These are phyloP conservation scores for Ophion costatus DNA, from an alignment of 2,888 invertebrate species.

Conservation along the genomic window DNA sequence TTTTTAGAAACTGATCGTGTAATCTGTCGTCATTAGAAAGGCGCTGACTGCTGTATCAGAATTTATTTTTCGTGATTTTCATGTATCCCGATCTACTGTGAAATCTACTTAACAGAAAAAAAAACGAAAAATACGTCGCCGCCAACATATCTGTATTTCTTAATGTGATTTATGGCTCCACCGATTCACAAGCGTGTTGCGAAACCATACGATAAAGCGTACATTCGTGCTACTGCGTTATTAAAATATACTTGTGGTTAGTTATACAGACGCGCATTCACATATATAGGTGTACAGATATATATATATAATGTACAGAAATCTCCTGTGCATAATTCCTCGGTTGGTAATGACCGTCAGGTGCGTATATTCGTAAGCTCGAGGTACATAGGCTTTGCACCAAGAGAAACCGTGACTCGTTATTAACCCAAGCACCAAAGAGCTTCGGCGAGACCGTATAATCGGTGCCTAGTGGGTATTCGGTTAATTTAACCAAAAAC, in stretches of 20 bases:
- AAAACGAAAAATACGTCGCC: neutral
- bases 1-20: neutral
- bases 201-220: constrained; percentile 45
- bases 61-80: constrained; percentile 22
- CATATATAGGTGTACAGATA: constrained; percentile 9
- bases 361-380: constrained; percentile 59
- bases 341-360: constrained; percentile 66
- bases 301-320: constrained; percentile 42
- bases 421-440: constrained; percentile 42
- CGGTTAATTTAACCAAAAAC: constrained; percentile 67
- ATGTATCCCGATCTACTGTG: constrained; percentile 10
- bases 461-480: constrained; percentile 69
- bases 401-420: constrained; percentile 51
- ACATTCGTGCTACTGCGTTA: constrained; percentile 66
- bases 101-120: neutral
- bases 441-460: constrained; percentile 59
- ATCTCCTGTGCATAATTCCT: constrained; percentile 70
- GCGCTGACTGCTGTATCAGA: neutral
- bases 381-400: constrained; percentile 35
- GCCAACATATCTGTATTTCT: constrained; percentile 9
- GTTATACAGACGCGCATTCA: constrained; percentile 24
- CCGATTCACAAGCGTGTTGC: constrained; percentile 37
- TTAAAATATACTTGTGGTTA: constrained; percentile 66
- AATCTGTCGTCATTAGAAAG: neutral
- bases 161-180: constrained; percentile 7